Conservation (phyloP, 2,797 vertebrate species). For the Tenualosa ilisha region DNA sequence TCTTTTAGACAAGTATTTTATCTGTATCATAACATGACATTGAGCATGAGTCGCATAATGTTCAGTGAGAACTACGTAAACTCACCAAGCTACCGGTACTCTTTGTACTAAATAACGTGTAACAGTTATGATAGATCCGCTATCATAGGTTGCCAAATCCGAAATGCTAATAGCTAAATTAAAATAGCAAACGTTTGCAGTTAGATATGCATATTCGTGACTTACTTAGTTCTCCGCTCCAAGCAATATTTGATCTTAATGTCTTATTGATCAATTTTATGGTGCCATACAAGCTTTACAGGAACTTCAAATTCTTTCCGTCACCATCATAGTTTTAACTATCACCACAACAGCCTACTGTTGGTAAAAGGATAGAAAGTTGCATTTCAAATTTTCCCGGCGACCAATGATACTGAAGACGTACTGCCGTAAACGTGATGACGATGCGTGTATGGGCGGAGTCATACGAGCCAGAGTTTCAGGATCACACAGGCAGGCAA, state of each 20-base stretch:
- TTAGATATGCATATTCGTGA: background rate
- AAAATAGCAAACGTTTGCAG: background rate
- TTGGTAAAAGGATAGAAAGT: conserved; percentile 34
- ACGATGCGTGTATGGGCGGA: background rate
- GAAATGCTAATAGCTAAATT: background rate
- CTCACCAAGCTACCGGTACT: too few relatives aligned
- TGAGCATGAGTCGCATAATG: background rate
- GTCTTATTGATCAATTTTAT: background rate
- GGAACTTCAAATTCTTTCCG: background rate
- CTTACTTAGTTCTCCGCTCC: background rate
- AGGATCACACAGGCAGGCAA: background rate
- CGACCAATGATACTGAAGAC: conserved; percentile 67
- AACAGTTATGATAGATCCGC: too few relatives aligned
- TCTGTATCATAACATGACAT: background rate
- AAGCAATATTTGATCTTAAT: background rate
- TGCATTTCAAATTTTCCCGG: conserved; percentile 75
- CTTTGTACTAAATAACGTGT: too few relatives aligned
- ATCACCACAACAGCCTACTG: background rate
- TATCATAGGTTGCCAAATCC: too few relatives aligned
- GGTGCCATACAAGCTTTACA: background rate
- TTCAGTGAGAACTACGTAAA: background rate
- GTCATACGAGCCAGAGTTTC: background rate
- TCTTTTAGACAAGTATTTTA: background rate
- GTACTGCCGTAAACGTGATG: conserved; percentile 7
- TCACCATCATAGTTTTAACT: background rate